Evolutionary conservation across 2,113 vertebrate genomes (phyloP).

Genomic region (Rousettus leschenaultii): DNA sequence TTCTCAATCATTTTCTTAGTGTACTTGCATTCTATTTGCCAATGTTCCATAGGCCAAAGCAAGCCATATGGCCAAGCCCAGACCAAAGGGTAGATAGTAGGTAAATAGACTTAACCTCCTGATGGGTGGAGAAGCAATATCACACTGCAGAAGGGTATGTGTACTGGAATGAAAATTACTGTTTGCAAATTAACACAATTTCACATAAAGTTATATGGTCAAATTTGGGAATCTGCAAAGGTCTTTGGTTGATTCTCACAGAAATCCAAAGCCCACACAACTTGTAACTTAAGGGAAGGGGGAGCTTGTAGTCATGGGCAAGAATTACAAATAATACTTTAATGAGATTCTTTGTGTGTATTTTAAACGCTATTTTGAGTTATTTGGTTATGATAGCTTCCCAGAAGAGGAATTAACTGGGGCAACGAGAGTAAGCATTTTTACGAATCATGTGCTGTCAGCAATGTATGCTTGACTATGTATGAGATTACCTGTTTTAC

Average conservation of each 20-base stretch:
- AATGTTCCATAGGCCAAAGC: not conserved
- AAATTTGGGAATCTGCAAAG: not conserved
- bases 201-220: not conserved
- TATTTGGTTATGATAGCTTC: constrained; percentile 3
- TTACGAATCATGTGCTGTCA: not conserved
- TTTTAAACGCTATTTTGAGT: constrained; percentile 18
- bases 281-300: not conserved
- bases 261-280: not conserved
- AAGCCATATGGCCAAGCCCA: not conserved
- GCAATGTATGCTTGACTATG: not conserved
- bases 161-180: not conserved
- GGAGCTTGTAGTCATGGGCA: not conserved
- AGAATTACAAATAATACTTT: constrained; percentile 22
- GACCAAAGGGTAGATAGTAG: not conserved
- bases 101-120: not conserved
- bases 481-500: not conserved
- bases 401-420: constrained; percentile 20
- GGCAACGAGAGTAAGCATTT: not conserved
- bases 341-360: not conserved
- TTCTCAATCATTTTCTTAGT: not conserved
- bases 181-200: not conserved
- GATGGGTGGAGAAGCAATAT: not conserved
- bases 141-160: not conserved
- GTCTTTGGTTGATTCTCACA: not conserved
- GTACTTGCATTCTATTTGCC: not conserved